Evolutionary conservation across 53 echinoderm and acorn worm genomes (phyloP), one percentile per base, ranked within the genome.

Genomic region (Holothuria scabra): DNA sequence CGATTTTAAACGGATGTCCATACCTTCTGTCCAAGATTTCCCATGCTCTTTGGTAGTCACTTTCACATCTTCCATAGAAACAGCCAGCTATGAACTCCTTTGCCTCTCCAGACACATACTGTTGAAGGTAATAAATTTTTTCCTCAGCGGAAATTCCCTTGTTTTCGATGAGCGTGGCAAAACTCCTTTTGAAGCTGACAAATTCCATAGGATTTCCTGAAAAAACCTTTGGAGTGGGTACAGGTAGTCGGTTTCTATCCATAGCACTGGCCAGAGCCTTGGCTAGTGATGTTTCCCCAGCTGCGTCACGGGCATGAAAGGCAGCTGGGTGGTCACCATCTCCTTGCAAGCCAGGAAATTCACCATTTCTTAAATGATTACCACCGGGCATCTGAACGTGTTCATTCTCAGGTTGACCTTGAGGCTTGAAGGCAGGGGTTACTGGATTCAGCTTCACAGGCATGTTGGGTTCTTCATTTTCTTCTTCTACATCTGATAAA

Each of bases 1-100:
- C 85, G 1, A 88, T 86, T 22, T 65, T 76, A 67, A 91, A 91
- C 13, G 88, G 92, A 66, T 91, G 83, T 11, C 92, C 92, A 56
- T 85, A 91, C 20, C 92, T 76, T 19, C 32, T 28, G 25, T 81
- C 48, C 25, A 91, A 76, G 34, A 46, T 83, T 16, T 76, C 74
- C 87, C 91, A 90, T 21, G 91, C 91, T 23, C 87, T 87, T 3
- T 84, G 57, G 29, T 90, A 90, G 7, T 87, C 87, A 8, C 18
- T 65, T 16, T 90, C 84, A 18, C 60, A 24, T 9, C 44, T 56
- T n/a, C 90, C 82, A 62, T 65, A 86, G 74, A 90, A 90, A 66
- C 79, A 90, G 29, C 90, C 90, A 3, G 20, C 81, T 1, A 86
- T 81, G 4, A 86, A 84, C n/a, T 89, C 22, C 61, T 23, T 23